Evolutionary conservation across 2,113 vertebrate genomes (phyloP).

Genomic region (Oryzias melastigma): DNA sequence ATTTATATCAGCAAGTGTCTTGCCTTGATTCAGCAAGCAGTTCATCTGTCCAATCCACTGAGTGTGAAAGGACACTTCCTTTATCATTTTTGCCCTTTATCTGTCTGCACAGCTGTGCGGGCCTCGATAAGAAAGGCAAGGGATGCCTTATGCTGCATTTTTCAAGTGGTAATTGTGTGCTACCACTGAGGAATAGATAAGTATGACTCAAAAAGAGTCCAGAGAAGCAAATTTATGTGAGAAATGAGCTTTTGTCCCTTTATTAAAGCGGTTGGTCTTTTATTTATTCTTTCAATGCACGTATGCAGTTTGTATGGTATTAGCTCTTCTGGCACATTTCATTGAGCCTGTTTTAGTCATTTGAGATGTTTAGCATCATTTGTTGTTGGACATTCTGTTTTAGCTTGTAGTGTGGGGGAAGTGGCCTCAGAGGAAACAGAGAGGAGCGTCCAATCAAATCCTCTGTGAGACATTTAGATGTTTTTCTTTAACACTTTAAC

Average conservation of each 20-base stretch:
- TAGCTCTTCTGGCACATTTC: conserved; percentile 20
- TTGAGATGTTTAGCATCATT: too few species aligned
- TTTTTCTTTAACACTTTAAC: too few species aligned
- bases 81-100: conserved; percentile 56
- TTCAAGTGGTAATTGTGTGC: conserved; percentile 54
- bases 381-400: too few species aligned
- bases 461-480: too few species aligned
- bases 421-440: too few species aligned
- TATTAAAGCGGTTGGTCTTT: conserved; percentile 33
- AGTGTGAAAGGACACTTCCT: conserved; percentile 43
- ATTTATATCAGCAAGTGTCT: conserved; percentile 17
- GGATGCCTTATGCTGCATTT: conserved; percentile 53
- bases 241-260: conserved; percentile 43
- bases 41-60: conserved; percentile 36
- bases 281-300: conserved; percentile 19
- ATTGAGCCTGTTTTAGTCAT: too few species aligned
- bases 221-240: conserved; percentile 39
- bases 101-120: conserved; percentile 54
- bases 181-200: conserved; percentile 59
- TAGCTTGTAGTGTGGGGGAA: too few species aligned
- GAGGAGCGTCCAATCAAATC: too few species aligned
- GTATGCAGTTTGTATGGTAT: conserved; percentile 20
- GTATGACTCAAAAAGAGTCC: conserved; percentile 42
- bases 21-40: conserved; percentile 26
- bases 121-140: conserved; percentile 54